These are phyloP conservation scores for Drosophila nr. fundita DNA, from an alignment of 2,888 invertebrate species.

Conservation along the genomic window DNA sequence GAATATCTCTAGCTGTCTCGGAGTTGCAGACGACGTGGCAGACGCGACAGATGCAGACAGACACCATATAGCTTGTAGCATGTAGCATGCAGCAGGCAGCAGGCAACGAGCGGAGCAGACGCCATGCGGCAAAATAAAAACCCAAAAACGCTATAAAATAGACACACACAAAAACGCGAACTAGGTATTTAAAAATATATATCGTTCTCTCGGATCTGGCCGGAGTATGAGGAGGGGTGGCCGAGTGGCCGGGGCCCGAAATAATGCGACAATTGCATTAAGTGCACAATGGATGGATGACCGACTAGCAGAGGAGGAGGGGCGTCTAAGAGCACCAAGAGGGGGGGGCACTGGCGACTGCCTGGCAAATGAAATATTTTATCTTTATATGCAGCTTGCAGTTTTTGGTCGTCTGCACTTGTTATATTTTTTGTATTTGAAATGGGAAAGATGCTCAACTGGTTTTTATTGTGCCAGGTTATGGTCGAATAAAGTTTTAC, in stretches of 20 bases:
- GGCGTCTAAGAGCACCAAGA: not conserved
- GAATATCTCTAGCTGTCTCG: constrained; percentile 46
- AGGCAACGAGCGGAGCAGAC: constrained; percentile 52
- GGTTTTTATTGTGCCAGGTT: constrained; percentile 67
- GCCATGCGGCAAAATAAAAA: constrained; percentile 81
- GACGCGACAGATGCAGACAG: constrained; percentile 66
- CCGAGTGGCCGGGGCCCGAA: constrained; percentile 55
- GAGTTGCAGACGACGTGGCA: constrained; percentile 76
- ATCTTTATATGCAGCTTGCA: constrained; percentile 72
- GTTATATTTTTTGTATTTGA: constrained; percentile 39
- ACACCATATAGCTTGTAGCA: constrained; percentile 39
- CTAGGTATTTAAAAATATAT: constrained; percentile 77
- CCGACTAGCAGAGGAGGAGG: constrained; percentile 19
- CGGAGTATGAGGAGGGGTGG: constrained; percentile 30
- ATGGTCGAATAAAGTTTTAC: constrained; percentile 55
- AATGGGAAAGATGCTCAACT: constrained; percentile 64
- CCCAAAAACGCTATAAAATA: constrained; percentile 65
- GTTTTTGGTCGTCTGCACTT: constrained; percentile 36
- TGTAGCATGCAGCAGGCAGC: constrained; percentile 18
- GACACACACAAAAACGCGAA: constrained; percentile 61
- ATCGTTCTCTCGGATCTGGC: constrained; percentile 19
- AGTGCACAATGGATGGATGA: constrained; percentile 72
- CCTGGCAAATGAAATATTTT: constrained; percentile 70
- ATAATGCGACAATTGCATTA: constrained; percentile 78
- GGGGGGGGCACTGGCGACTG: constrained; percentile 20